Evolutionary conservation across 2,888 invertebrate genomes (phyloP).

Genomic region (Thelaira solivaga): DNA sequence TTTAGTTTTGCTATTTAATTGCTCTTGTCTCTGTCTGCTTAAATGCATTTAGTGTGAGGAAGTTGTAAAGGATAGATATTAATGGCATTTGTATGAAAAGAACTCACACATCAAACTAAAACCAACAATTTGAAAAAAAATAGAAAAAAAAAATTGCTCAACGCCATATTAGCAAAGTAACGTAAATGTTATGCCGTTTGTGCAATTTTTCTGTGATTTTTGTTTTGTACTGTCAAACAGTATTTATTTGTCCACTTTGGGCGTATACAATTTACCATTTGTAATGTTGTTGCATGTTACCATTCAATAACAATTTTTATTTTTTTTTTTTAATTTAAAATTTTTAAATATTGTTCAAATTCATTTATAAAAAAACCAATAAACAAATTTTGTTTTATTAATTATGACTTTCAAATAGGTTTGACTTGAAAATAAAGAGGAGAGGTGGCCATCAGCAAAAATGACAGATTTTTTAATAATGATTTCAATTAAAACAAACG

Average conservation of each 20-base stretch:
- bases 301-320: no score
- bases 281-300: constrained; percentile 70
- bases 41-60: constrained; percentile 2
- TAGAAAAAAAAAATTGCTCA: no score
- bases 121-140: constrained; percentile 36
- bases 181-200: constrained; percentile 29
- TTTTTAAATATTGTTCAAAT: no score
- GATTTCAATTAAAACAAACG: no score
- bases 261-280: constrained; percentile 27
- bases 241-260: constrained; percentile 26
- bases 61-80: constrained; percentile 27
- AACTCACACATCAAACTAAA: constrained; percentile 4
- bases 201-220: background rate
- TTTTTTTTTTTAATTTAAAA: no score
- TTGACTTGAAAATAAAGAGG: no score
- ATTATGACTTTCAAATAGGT: no score
- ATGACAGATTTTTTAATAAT: no score
- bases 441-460: no score
- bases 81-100: background rate
- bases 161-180: constrained; percentile 42
- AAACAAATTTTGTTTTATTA: no score
- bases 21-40: background rate
- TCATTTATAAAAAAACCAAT: no score
- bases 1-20: background rate
- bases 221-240: background rate